These are phyloP conservation scores for Tubiluchus corallicola DNA, from an alignment of 2,888 invertebrate species.

Conservation along the genomic window DNA sequence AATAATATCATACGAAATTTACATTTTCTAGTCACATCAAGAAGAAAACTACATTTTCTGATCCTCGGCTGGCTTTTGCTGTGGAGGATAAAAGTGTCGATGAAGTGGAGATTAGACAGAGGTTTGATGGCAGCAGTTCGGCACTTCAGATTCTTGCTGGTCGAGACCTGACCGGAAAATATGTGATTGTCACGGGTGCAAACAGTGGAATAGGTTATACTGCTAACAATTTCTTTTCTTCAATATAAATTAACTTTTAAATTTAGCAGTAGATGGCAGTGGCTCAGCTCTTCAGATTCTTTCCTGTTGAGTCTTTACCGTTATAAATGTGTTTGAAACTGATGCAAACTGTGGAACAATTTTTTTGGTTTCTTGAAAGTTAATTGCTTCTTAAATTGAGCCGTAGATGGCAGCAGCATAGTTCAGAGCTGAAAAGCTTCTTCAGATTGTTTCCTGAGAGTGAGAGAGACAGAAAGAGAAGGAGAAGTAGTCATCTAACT, in stretches of 20 bases:
- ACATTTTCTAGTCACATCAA: slow-evolving; percentile 39
- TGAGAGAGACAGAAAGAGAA: too few species aligned
- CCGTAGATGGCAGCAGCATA: too few species aligned
- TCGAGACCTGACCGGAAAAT: slow-evolving; percentile 60
- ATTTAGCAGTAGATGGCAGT: neutral
- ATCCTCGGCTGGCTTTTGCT: slow-evolving; percentile 80
- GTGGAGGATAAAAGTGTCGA: slow-evolving; percentile 39
- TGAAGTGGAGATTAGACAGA: slow-evolving; percentile 43
- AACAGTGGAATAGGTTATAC: slow-evolving; percentile 77
- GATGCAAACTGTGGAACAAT: too few species aligned
- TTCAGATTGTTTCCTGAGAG: too few species aligned
- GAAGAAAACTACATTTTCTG: slow-evolving; percentile 60
- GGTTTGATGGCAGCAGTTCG: slow-evolving; percentile 67
- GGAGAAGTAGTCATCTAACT: too few species aligned
- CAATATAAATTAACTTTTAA: too few species aligned
- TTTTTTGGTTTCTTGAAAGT: too few species aligned
- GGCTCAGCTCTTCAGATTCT: neutral
- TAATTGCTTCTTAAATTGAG: too few species aligned
- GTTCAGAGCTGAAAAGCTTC: too few species aligned
- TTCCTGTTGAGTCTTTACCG: neutral
- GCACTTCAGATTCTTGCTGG: slow-evolving; percentile 71
- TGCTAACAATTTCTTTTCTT: too few species aligned
- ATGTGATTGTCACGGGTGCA: slow-evolving; percentile 72
- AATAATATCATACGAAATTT: neutral
- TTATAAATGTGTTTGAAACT: too few species aligned